Evolutionary conservation across 2,113 vertebrate species (phyloP).

Genomic region (Psilopogon haemacephalus): DNA sequence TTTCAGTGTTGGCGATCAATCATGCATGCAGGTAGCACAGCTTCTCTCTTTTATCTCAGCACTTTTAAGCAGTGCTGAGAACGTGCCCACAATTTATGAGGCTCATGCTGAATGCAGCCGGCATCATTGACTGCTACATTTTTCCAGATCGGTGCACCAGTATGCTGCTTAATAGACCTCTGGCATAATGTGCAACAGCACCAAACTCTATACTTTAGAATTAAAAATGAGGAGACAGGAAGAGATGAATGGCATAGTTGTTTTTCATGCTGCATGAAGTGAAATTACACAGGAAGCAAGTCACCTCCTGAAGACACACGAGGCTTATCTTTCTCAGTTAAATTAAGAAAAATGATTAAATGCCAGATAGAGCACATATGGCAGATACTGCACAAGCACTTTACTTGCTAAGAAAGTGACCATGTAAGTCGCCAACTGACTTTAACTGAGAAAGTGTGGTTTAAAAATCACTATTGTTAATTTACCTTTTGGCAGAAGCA

Average conservation of each 20-base stretch:
- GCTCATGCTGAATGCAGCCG: constrained; percentile 11
- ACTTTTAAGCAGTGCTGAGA: neutral
- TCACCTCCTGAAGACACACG: constrained; percentile 12
- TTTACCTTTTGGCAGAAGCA: neutral
- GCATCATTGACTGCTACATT: constrained; percentile 47
- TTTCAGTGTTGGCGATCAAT: neutral
- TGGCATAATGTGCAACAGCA: constrained; percentile 34
- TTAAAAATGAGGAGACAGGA: constrained; percentile 39
- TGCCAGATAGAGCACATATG: neutral
- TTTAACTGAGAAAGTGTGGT: neutral
- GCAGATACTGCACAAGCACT: neutral
- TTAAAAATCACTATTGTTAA: neutral
- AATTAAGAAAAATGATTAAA: constrained; percentile 33
- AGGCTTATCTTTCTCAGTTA: neutral
- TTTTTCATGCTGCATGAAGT: neutral
- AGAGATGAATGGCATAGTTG: constrained; percentile 17
- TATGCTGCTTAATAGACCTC: constrained; percentile 63
- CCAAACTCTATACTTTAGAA: neutral
- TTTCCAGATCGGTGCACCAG: constrained; percentile 58
- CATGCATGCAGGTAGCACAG: neutral
- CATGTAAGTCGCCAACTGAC: neutral
- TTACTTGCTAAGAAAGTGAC: constrained; percentile 3
- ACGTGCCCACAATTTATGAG: constrained; percentile 22
- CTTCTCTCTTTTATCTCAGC: constrained; percentile 18
- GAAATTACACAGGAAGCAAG: constrained; percentile 59